Conservation (phyloP, 2,797 vertebrate genomes). For the Periparus ater region DNA sequence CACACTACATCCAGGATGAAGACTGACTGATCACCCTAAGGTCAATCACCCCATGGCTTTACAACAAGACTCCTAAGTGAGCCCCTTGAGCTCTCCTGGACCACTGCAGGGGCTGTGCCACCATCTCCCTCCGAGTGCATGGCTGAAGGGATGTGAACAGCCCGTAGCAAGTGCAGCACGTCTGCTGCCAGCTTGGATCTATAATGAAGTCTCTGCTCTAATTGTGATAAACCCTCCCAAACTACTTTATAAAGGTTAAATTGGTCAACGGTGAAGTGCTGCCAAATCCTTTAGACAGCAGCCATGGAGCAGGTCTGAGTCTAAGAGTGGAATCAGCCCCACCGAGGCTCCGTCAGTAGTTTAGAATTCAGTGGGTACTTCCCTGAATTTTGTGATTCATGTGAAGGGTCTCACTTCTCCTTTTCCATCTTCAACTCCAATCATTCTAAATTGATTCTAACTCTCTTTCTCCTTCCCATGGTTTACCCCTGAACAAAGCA, state of each 20-base stretch:
- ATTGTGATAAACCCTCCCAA: neutral
- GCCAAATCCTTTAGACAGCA: neutral
- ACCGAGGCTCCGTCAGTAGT: neutral
- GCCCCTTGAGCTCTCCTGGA: neutral
- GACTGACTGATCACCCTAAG: neutral
- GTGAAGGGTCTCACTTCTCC: neutral
- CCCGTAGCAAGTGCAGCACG: rapidly evolving
- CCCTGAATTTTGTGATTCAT: too few species aligned
- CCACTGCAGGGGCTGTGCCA: neutral
- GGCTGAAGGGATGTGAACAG: neutral
- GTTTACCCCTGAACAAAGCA: neutral
- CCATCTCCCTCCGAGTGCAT: rapidly evolving
- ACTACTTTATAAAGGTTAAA: too few species aligned
- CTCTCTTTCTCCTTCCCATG: neutral
- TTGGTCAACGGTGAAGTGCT: neutral
- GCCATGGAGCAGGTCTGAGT: neutral
- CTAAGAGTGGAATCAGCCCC: neutral
- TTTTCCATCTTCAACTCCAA: neutral
- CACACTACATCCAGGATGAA: neutral
- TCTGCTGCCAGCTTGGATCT: neutral
- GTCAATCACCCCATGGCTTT: too few species aligned
- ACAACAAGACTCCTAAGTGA: neutral
- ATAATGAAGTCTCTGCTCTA: neutral
- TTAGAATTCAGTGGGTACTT: neutral
- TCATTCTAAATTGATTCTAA: neutral